These are phyloP conservation scores for Xanthia icteritia DNA, from an alignment of 2,888 invertebrate species.

Conservation along the genomic window DNA sequence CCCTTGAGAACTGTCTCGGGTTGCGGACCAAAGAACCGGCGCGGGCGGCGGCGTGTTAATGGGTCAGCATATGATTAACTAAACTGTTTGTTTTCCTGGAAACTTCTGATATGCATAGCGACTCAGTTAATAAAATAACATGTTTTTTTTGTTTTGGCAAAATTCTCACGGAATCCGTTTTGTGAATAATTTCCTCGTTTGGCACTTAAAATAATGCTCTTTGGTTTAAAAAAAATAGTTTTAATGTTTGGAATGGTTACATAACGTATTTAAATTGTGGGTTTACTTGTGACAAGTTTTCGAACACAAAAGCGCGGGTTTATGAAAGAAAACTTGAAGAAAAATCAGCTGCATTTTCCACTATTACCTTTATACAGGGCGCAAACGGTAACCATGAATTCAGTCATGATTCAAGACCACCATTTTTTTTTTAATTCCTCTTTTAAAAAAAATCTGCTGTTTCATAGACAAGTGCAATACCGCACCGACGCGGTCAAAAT, in stretches of 20 bases:
- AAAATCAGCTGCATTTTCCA: no score
- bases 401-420: no score
- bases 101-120: constrained; percentile 24
- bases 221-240: background rate
- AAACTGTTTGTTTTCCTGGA: constrained; percentile 52
- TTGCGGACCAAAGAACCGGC: constrained; percentile 42
- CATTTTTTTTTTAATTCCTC: no score
- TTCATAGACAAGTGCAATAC: no score
- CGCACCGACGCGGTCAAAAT: no score
- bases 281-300: no score
- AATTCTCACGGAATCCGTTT: background rate
- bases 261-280: background rate
- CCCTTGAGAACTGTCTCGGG: constrained; percentile 67
- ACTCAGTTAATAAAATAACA: constrained; percentile 16
- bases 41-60: constrained; percentile 46
- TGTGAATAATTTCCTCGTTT: background rate
- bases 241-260: background rate
- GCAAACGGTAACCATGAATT: no score
- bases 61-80: constrained; percentile 36
- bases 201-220: background rate
- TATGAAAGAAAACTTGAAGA: no score
- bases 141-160: background rate
- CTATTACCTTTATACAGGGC: no score
- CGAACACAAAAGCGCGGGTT: no score
- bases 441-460: no score